Conservation (phyloP, 2,888 invertebrate species). For the Pyralis farinalis region DNA sequence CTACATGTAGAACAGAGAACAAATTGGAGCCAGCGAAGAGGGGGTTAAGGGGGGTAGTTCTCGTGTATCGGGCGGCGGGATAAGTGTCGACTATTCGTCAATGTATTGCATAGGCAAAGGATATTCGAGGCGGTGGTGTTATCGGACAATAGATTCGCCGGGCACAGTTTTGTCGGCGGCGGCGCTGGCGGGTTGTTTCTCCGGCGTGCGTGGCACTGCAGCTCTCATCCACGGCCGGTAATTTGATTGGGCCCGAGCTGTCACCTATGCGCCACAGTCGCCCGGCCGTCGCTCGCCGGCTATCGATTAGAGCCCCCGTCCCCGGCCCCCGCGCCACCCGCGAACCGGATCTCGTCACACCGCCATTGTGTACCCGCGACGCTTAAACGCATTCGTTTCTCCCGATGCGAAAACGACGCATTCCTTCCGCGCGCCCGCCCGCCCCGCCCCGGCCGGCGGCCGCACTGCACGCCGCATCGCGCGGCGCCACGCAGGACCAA, state of each 20-base stretch:
- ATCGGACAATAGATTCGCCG: conserved; percentile 41
- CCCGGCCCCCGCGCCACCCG: conserved; percentile 68
- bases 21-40: conserved; percentile 38
- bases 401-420: conserved; percentile 82
- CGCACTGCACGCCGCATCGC: conserved; percentile 40
- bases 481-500: conserved; percentile 51
- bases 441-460: conserved; percentile 49
- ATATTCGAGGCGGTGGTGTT: conserved; percentile 37
- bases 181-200: conserved; percentile 44
- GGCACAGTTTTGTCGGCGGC: conserved; percentile 43
- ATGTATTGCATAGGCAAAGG: conserved; percentile 45
- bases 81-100: conserved; percentile 57
- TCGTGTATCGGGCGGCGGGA: conserved; percentile 44
- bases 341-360: conserved; percentile 81
- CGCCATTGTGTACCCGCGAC: conserved; percentile 81
- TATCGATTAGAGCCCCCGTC: conserved; percentile 77
- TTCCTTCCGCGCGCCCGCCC: conserved; percentile 77
- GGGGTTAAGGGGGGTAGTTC: conserved; percentile 37
- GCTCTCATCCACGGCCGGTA: conserved; percentile 71
- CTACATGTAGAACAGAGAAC: conserved; percentile 29
- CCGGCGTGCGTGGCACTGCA: conserved; percentile 66
- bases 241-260: conserved; percentile 79
- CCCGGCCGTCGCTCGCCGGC: conserved; percentile 79
- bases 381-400: conserved; percentile 82
- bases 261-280: conserved; percentile 80